Base-by-base conservation (phyloP, 2,888 invertebrate species). In the Merodon equestris region DNA sequence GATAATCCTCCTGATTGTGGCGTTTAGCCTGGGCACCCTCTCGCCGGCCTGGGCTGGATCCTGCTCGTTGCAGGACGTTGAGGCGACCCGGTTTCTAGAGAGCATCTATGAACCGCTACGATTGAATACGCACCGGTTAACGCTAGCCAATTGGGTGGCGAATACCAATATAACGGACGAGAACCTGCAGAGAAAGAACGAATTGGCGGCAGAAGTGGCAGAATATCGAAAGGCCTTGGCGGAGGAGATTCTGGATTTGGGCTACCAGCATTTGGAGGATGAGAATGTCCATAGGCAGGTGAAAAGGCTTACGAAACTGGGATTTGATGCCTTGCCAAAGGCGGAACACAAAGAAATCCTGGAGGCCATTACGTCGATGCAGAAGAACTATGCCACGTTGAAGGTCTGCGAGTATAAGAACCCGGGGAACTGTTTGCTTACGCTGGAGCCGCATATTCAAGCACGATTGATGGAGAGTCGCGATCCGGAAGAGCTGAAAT, bases 401-500 rank as follows among this genome's bases (percentile, higher is more conserved):
- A 94, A 93, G 85, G 92, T 95, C 15, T 96, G 95, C 84, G 91
- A 92, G 2, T 95, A 88, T 82, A 90, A 91, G 18, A 90, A 94
- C 82, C 84, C 86, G 0, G 88, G 85, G 0, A 92, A 93, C 83
- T 95, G 95, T 83, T 91, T 93, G 82, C 86, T 95, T 12, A 86
- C 91, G 10, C 89, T 95, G 57, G 95, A 95, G 86, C 95, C 95
- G 81, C 85, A 87, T 51, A 84, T 88, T 18, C 86, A 92, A 0
- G 91, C 93, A 74, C 91, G 93, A n/a, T 88, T 96, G 77, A 88
- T 92, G 0, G 91, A 90, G 27, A 94, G 94, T 72, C 91, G 93
- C 50, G 91, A 97, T 86, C 93, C 95, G 0, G 92, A 94, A 0
- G 94, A 95, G 85, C 87, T 97, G 83, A 91, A 93, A 83, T 92